Evolutionary conservation across 2,113 vertebrate genomes (phyloP).

Genomic region (Platycercus adscitus): DNA sequence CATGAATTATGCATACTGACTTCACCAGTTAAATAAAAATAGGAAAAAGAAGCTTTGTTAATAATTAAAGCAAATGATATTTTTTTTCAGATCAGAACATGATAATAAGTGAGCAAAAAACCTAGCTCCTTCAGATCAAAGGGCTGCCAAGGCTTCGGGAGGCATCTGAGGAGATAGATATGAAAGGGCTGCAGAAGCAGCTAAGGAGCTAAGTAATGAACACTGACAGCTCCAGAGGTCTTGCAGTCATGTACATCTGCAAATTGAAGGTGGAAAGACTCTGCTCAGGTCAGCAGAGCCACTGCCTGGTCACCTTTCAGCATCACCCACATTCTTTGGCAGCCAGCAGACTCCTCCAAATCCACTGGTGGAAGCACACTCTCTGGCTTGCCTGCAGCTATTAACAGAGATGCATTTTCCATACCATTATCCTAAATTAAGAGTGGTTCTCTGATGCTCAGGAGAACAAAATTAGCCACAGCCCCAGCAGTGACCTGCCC

Average conservation of each 20-base stretch:
- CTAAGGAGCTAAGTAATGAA: neutral
- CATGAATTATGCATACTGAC: neutral
- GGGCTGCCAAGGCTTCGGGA: neutral
- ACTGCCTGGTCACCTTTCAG: neutral
- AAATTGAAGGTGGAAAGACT: neutral
- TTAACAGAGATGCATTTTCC: neutral
- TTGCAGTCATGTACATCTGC: fast-evolving
- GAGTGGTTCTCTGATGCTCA: neutral
- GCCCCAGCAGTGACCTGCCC: neutral
- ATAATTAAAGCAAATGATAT: neutral
- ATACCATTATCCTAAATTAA: neutral
- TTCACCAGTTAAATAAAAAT: neutral
- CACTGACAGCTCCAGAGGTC: neutral
- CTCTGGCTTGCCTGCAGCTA: neutral
- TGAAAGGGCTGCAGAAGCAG: neutral
- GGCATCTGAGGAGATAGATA: neutral
- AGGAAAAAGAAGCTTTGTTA: neutral
- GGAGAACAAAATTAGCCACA: neutral
- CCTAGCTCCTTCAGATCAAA: neutral
- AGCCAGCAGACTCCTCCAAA: neutral
- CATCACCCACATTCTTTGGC: neutral
- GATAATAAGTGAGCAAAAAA: neutral
- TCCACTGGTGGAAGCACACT: neutral
- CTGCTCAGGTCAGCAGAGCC: neutral
- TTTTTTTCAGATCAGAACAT: neutral